Base-by-base conservation (phyloP, 2,797 vertebrate genomes). In the Knipowitschia caucasica region DNA sequence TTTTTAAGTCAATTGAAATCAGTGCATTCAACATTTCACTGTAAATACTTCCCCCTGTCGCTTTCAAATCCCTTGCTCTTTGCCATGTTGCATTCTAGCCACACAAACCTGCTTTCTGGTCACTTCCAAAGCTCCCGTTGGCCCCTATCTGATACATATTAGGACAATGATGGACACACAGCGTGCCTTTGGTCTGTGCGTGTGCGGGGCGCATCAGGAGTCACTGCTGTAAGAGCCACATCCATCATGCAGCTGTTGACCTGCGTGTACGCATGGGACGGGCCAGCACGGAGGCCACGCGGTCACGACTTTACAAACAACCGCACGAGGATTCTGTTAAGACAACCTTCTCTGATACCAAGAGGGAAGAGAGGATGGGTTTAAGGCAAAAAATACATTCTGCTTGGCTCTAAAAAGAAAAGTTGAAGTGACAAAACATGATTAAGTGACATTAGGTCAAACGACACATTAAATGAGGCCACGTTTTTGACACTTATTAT, bases 201-300 rank as follows among this genome's bases (percentile, higher is more conserved):
- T 66, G 52, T 49, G 63, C 15, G 59, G 58, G 27, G 44, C 59
- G 66, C 58, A 63, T 75, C 67, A 63, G 45, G 57, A 56, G 36
- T 10, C 73, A 5, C 52, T 50, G 71, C 68, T 80, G 64, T 64
- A 68, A 70, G 77, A 38, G 65, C 67, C 53, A 79, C 70, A 69
- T 79, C 66, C 71, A 68, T 82, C 80, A 81, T 71, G 68, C 58
- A 77, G 71, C 59, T 59, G 76, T 78, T 86, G 86, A 81, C 82
- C 84, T 81, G 81, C 81, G 78, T 81, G 76, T 75, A 54, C 49
- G 70, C 61, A 70, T 55, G 68, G 73, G 61, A 67, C 50, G 69
- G 69, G 20, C 55, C 42, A 44, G 43, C 53, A 45, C 66, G 61
- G 53, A 17, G 77, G 64, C 84, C 87, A 87, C 84, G 87, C 86